Base-by-base conservation (phyloP, 2,888 invertebrate genomes). In the Tenthredo distinguenda region DNA sequence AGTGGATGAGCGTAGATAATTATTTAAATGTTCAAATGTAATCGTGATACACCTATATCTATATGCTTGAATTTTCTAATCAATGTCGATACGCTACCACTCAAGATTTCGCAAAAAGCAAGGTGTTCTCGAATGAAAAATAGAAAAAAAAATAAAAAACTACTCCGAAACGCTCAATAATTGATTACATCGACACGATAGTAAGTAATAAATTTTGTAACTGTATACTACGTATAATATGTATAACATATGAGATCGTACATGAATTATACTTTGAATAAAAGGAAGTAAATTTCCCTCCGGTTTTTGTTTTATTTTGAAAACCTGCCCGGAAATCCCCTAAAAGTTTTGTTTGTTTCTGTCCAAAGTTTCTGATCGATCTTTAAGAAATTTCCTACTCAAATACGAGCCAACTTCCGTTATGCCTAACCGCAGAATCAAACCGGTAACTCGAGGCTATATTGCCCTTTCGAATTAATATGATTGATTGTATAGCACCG, bases 141-240 rank as follows among this genome's bases (percentile, higher is more conserved):
- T n/a, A 55, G n/a, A n/a, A n/a, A 4, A 55, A 55, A n/a, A 7
- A n/a, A 55, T 0, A 55, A 7, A n/a, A n/a, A 55, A 6, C 1
- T 10, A 18, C 9, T 34, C 5, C 34, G 5, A 50, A 26, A 4
- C 77, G 50, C 77, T 77, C 55, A 77, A 77, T 34, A 31, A 77
- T 55, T 77, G 50, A 77, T 55, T 34, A 34, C 77, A 77, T 77
- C 77, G 50, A 55, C n/a, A 55, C n/a, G 3, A 43, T 43, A 77
- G 47, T 77, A 18, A 55, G 31, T 77, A 47, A 34, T 55, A 55
- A 55, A 26, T 55, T 21, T 77, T 77, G 47, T 76, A 31, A 76
- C 26, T 26, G 1, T 26, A 76, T 76, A 40, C 47, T 47, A 43
- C 43, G 18, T 50, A 26, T 31, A 76, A 7, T 21, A 4, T 31